These are phyloP conservation scores for Uloborus diversus DNA, from an alignment of 1,140 invertebrate genomes.

Conservation along the genomic window DNA sequence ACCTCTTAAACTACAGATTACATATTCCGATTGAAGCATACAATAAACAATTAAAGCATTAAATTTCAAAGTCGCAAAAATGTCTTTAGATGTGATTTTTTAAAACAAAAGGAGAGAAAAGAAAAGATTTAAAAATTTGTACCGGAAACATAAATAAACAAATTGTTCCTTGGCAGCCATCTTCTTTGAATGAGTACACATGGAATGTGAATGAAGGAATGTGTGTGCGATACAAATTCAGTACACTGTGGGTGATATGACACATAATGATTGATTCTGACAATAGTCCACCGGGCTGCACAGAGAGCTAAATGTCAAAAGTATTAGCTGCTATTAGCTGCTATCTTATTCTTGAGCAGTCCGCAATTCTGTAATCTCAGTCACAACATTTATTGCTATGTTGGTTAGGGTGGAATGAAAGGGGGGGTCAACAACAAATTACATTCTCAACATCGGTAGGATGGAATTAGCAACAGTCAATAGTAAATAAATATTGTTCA, in stretches of 20 bases:
- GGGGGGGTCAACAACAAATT: neutral
- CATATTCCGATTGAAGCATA: slow-evolving; percentile 9
- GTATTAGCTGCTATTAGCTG: neutral
- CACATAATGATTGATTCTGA: slow-evolving; percentile 33
- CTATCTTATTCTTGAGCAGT: neutral
- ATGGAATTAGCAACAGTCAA: neutral
- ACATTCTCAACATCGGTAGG: neutral
- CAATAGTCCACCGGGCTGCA: slow-evolving; percentile 38
- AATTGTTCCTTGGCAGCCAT: slow-evolving; percentile 55
- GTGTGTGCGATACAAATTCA: slow-evolving; percentile 52
- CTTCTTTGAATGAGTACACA: slow-evolving; percentile 28
- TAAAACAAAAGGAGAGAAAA: no score
- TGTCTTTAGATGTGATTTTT: no score
- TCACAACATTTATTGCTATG: slow-evolving; percentile 22
- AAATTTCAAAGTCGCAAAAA: no score
- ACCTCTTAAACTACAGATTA: neutral
- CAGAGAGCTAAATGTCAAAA: slow-evolving; percentile 8
- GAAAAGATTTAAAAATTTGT: slow-evolving; percentile 46
- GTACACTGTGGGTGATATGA: slow-evolving; percentile 46
- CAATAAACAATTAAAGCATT: no score
- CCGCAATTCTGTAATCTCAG: neutral
- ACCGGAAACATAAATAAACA: slow-evolving; percentile 47
- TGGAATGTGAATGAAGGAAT: slow-evolving; percentile 54
- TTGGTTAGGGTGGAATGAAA: slow-evolving; percentile 16
- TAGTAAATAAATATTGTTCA: neutral